Base-by-base conservation (phyloP, 2,113 vertebrate genomes). In the Rhipidura dahli region DNA sequence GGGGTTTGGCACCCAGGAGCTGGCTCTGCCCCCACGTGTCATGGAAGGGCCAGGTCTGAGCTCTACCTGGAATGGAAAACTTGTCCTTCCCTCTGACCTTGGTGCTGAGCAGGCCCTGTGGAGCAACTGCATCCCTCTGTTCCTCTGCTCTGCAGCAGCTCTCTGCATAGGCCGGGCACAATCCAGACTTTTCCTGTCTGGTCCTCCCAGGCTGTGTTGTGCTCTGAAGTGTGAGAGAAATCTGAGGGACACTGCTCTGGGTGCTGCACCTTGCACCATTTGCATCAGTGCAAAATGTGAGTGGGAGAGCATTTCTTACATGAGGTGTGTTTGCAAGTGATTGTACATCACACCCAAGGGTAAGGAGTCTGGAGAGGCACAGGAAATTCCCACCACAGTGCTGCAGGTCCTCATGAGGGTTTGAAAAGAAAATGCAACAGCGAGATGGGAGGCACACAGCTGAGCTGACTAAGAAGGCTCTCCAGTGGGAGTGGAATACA, bases 1-100 rank as follows among this genome's bases (percentile, higher is more conserved):
- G 94, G 95, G 91, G 90, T 64, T 96, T 96, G 95, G 96, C 94
- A 89, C 96, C 96, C 91, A 94, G 93, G 85, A 94, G 87, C 78
- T 96, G 95, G 93, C 89, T 93, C 75, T 89, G 82, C 71, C 82
- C 85, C 70, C 54, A 23, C 0, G 0, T 63, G 82, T 27, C 45
- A 22, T 50, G 73, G 73, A 90, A 66, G 44, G 51, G 64, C 75
- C 78, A 94, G 37, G 13, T 54, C 59, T 87, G 86, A 95, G 68
- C 33, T 92, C 60, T 89, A 64, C 69, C 76, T 78, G 69, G 72
- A 86, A 63, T 68, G 83, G n/a, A 76, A 94, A 93, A 61, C 24
- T 92, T 79, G 91, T 83, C 87, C 90, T 97, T 96, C 53, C 42
- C 42, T 49, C 84, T 59, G 87, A 96, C 95, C 95, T 96, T 96